Conservation (phyloP, 2,113 vertebrate species). For the Pluvianellus socialis region DNA sequence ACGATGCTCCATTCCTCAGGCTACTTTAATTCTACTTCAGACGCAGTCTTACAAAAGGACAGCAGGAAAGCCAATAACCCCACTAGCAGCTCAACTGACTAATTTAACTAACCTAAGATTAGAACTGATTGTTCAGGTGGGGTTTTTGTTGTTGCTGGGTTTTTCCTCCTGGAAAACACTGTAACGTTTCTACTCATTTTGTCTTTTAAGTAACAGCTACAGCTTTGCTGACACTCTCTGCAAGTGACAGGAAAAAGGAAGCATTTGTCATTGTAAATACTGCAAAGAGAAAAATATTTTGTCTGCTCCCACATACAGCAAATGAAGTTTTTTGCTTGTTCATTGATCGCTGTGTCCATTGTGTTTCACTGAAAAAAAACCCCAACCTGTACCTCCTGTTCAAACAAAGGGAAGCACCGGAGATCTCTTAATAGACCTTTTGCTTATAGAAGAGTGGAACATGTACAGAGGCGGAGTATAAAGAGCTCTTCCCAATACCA, state of each 20-base stretch:
- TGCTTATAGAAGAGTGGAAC: not conserved
- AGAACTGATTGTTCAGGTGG: not conserved
- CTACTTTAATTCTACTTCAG: not conserved
- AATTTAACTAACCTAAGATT: not conserved
- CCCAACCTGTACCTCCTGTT: not conserved
- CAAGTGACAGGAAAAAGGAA: constrained; percentile 40
- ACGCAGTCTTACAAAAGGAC: not conserved
- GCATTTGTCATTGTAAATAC: constrained; percentile 27
- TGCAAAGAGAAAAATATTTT: constrained; percentile 27
- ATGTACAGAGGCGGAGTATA: not conserved
- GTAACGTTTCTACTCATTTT: constrained; percentile 3
- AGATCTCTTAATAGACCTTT: not conserved
- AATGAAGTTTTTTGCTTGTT: not conserved
- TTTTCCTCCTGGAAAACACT: not conserved
- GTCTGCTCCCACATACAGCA: not conserved
- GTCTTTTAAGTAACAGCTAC: constrained; percentile 8
- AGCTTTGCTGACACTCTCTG: not conserved
- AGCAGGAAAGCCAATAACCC: not conserved
- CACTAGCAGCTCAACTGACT: not conserved
- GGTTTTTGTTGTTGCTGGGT: not conserved
- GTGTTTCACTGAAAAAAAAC: not conserved
- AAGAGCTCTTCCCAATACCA: not conserved
- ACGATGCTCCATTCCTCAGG: not conserved
- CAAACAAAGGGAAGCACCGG: not conserved
- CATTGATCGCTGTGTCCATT: not conserved